Evolutionary conservation across 2,797 vertebrate genomes (phyloP), one percentile per base, ranked within the genome.

Genomic region (Tadarida brasiliensis): DNA sequence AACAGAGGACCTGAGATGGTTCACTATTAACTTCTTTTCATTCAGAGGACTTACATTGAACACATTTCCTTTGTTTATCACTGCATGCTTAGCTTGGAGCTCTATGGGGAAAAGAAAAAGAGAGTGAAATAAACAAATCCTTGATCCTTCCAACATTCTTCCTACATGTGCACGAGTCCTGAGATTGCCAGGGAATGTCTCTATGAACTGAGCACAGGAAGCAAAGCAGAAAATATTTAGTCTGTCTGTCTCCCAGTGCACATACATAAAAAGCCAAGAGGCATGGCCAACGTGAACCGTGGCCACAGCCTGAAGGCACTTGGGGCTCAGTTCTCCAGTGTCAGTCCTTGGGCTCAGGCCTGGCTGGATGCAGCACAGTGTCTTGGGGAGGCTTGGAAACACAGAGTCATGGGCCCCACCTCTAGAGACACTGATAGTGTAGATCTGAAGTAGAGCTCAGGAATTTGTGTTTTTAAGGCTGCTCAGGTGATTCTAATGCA

Each of bases 1-100:
- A 90, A 92, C 61, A 95, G 92, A 93, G 74, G 83, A 70, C 74
- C 92, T 28, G 24, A 20, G 92, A 94, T 28, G 61, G 78, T 47
- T 94, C 76, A 68, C 54, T 86, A n/a, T 92, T 93, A 88, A 83
- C 85, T 90, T 88, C 39, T 84, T 80, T 91, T 71, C 76, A 65
- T 78, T 94, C 68, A 49, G 85, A 77, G 67, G 56, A 33, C 82
- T 44, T 76, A 49, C 76, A 81, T 1, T 81, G 63, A 89, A 80
- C 17, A 7, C 7, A 47, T 87, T 74, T 54, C 44, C 26, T 67
- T 88, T 90, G 54, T 83, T 63, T 86, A 84, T 49, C 24, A 22
- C 28, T 88, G 73, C 33, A 24, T 49, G 63, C 26, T 94, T 63
- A 67, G n/a, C 73, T 30, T 94, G 88, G 24, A 78, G 87, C 56